Evolutionary conservation across 64 coral and sea anemone species (phyloP).

Genomic region (Montipora foliosa): DNA sequence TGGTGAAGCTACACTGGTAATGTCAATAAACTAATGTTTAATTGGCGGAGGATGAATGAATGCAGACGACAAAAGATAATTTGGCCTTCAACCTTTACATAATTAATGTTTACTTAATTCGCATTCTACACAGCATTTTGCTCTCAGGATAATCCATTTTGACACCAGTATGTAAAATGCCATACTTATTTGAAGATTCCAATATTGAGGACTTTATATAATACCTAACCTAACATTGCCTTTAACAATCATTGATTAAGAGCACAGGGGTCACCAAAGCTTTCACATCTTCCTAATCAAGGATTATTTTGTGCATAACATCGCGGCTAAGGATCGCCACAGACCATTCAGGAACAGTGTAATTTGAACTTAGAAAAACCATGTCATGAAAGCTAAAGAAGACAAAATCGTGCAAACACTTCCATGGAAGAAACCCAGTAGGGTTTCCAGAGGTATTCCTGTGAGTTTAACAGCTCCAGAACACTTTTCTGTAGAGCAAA

Average conservation of each 20-base stretch:
- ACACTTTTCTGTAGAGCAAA: conserved; percentile 76
- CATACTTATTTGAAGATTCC: conserved; percentile 22
- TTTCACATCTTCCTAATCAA: neutral
- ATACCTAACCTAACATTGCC: neutral
- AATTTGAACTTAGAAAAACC: neutral
- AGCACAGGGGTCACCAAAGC: neutral
- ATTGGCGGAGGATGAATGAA: conserved; percentile 48
- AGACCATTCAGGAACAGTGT: neutral
- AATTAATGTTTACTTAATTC: conserved; percentile 39
- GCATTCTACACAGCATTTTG: neutral
- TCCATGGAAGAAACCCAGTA: conserved; percentile 5
- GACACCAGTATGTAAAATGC: conserved; percentile 10
- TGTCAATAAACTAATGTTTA: conserved; percentile 50
- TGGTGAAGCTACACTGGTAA: neutral
- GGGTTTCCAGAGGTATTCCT: conserved; percentile 3
- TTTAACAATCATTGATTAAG: neutral
- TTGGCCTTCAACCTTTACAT: conserved; percentile 16
- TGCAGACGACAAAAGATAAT: conserved; percentile 4
- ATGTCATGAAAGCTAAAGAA: conserved; percentile 61
- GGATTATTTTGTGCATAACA: neutral
- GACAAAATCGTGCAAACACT: conserved; percentile 65
- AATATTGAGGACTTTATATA: neutral
- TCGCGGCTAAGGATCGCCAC: conserved; percentile 4
- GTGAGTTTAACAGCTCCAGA: conserved; percentile 48
- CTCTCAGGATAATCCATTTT: neutral